Evolutionary conservation across 2,888 invertebrate genomes (phyloP), one percentile per base, ranked within the genome.

Genomic region (Apotomis turbidana): DNA sequence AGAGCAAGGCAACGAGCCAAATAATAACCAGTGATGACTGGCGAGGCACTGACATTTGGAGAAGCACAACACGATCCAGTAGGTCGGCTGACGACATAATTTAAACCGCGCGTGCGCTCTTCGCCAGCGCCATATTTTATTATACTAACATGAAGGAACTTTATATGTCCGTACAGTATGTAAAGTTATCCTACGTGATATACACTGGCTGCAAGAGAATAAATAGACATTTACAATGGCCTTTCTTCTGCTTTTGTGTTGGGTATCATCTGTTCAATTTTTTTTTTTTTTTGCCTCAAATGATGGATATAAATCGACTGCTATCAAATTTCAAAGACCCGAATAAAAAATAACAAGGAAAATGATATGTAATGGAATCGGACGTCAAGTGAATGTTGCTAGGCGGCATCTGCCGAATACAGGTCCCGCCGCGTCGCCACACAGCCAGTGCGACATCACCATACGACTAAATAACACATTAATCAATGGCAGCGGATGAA

Each of bases 1-100:
- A 86, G 82, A 74, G 77, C 71, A 76, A 83, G 90, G 91, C 91
- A 90, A 78, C 81, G 86, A 86, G 90, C 91, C 92, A 91, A 90
- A 87, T 85, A 84, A 86, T 90, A 88, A 88, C 86, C 81, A 84
- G 80, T 74, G 79, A 75, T 77, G 85, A 86, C 83, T 83, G 80
- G 78, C 77, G 85, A 58, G 81, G 79, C 83, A 82, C 76, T 87
- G 89, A 88, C 87, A 87, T 90, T 88, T 88, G 82, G 77, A 83
- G 84, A 81, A 86, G 83, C 86, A 85, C 80, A 84, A 87, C 88
- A 87, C 83, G 85, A 85, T 85, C 85, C 83, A 78, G 82, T 81
- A 81, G 83, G 71, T 76, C 80, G 80, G 83, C 77, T 86, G 90
- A 90, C 87, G 91, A 91, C 86, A 90, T 88, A 87, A 90, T 90